Evolutionary conservation across 2,888 invertebrate genomes (phyloP).

Genomic region (Dicyrtomina minuta): DNA sequence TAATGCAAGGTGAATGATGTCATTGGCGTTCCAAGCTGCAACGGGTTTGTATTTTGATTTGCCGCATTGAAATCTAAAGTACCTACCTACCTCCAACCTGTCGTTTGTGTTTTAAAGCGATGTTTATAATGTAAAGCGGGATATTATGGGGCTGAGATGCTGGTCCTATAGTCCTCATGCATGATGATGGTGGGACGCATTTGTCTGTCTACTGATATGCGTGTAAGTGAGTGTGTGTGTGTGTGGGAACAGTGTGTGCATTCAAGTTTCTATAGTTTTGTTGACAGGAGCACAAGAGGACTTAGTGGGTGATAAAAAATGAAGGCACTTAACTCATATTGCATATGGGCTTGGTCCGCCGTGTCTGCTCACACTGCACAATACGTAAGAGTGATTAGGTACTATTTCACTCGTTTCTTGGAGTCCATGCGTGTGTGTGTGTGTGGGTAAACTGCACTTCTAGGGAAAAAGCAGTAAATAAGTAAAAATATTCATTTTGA

Average conservation of each 20-base stretch:
- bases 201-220: too few relatives aligned
- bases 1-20: too few relatives aligned
- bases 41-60: too few relatives aligned
- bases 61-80: too few relatives aligned
- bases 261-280: constrained; percentile 19
- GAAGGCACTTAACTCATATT: constrained; percentile 31
- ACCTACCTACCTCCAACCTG: too few relatives aligned
- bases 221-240: neutral
- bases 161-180: too few relatives aligned
- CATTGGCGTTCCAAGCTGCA: too few relatives aligned
- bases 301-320: constrained; percentile 44
- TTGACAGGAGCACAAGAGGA: constrained; percentile 43
- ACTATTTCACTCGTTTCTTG: constrained; percentile 16
- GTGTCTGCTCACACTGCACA: neutral
- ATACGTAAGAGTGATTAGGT: constrained; percentile 24
- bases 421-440: constrained; percentile 15
- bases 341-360: constrained; percentile 4
- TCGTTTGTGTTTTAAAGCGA: too few relatives aligned
- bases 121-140: too few relatives aligned
- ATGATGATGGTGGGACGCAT: too few relatives aligned
- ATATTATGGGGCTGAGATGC: too few relatives aligned
- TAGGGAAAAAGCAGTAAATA: constrained; percentile 16
- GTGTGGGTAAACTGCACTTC: too few relatives aligned
- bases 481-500: constrained; percentile 17
- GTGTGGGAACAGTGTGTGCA: constrained; percentile 1